Percentiles rank a stretch among this genome's conserved stretches.
Conservation (phyloP, 2,888 invertebrate species). For the Noctua janthina region DNA sequence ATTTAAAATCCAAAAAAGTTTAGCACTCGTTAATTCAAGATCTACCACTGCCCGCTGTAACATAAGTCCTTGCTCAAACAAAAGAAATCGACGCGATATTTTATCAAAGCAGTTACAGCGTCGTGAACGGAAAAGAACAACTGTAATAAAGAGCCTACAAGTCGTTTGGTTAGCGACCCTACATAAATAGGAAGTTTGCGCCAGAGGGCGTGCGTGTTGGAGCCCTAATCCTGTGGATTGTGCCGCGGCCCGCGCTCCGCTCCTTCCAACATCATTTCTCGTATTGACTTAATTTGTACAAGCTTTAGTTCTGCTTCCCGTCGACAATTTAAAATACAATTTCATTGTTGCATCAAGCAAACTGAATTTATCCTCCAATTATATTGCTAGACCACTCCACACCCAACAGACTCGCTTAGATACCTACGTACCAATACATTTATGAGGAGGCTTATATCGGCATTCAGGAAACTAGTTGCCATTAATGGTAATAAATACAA, state of each 20-base stretch:
- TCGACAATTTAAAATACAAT: slow-evolving; percentile 60
- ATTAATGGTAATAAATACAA: slow-evolving; percentile 51
- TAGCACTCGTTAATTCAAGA: slow-evolving; percentile 56
- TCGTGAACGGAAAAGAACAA: slow-evolving; percentile 88
- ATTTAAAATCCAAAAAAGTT: slow-evolving; percentile 54
- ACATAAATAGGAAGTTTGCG: slow-evolving; percentile 85
- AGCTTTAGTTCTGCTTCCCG: slow-evolving; percentile 53
- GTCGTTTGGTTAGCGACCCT: slow-evolving; percentile 87
- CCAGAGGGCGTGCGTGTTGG: slow-evolving; percentile 83
- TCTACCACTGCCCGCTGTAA: slow-evolving; percentile 54
- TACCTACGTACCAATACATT: slow-evolving; percentile 22
- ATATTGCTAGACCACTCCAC: slow-evolving; percentile 27
- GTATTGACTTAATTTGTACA: slow-evolving; percentile 81
- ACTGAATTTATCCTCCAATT: slow-evolving; percentile 49
- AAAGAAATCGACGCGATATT: slow-evolving; percentile 83
- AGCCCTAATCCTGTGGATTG: slow-evolving; percentile 87
- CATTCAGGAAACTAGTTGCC: slow-evolving; percentile 13
- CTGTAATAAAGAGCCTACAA: slow-evolving; percentile 90
- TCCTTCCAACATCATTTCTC: slow-evolving; percentile 78
- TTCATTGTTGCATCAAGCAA: slow-evolving; percentile 55
- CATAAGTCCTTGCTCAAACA: slow-evolving; percentile 76
- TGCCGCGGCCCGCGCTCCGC: slow-evolving; percentile 73
- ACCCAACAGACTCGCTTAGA: slow-evolving; percentile 6
- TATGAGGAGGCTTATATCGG: slow-evolving; percentile 14
- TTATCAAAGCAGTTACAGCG: slow-evolving; percentile 85